Percentiles rank a stretch among this genome's conserved stretches.
phyloP scores from a whole-genome alignment of 2,888 invertebrate species.

The Linyphia triangularis region DNA sequence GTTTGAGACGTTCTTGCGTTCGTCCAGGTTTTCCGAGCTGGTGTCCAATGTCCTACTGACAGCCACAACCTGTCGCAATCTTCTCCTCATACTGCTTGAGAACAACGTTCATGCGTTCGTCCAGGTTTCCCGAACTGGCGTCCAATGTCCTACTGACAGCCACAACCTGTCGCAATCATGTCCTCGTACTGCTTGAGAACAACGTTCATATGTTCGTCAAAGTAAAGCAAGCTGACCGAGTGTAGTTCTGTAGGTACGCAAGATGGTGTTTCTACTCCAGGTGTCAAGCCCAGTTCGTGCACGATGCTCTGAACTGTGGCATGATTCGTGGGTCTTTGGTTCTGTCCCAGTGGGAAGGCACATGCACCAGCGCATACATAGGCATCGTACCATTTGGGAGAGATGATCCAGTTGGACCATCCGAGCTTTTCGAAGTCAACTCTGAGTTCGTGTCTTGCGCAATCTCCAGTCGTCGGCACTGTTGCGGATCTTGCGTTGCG shows the following conservation, averaged over 20 bases:
- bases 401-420: constrained; percentile 84
- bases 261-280: constrained; percentile 81
- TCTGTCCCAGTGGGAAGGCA: constrained; percentile 81
- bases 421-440: constrained; percentile 84
- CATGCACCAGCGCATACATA: constrained; percentile 82
- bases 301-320: constrained; percentile 84
- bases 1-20: constrained; percentile 83
- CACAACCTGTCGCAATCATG: constrained; percentile 85
- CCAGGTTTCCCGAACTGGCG: constrained; percentile 84
- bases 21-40: too few species aligned
- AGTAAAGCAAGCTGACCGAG: constrained; percentile 83
- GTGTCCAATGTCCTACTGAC: too few species aligned
- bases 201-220: constrained; percentile 84
- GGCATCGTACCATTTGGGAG: constrained; percentile 83
- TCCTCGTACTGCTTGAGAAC: constrained; percentile 84
- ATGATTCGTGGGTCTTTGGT: constrained; percentile 84
- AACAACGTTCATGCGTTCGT: constrained; percentile 84
- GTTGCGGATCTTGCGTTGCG: constrained; percentile 35
- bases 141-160: constrained; percentile 81
- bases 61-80: constrained; percentile 85
- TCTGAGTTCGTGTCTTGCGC: constrained; percentile 80
- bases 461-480: constrained; percentile 63
- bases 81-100: constrained; percentile 85
- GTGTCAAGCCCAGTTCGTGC: constrained; percentile 81
- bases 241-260: constrained; percentile 84